Conservation (phyloP, 2,888 invertebrate genomes). For the Luffia ferchaultella region DNA sequence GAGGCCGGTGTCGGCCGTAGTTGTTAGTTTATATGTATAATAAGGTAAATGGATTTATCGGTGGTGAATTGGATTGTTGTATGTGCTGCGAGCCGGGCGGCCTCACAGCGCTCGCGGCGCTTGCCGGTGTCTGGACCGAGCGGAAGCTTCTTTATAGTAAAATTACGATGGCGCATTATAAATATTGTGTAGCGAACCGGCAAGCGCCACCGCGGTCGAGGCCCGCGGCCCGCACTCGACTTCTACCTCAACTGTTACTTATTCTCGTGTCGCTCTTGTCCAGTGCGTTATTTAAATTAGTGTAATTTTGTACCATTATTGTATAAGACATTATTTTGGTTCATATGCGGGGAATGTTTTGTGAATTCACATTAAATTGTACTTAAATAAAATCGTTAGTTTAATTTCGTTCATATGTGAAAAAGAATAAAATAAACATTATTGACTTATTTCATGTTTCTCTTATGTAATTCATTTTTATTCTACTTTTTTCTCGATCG, state of each 20-base stretch:
- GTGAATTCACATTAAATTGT: conserved; percentile 64
- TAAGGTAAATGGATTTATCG: conserved; percentile 25
- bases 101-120: conserved; percentile 23
- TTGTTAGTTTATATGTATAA: neutral
- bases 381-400: conserved; percentile 59
- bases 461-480: neutral
- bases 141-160: conserved; percentile 8
- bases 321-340: conserved; percentile 48
- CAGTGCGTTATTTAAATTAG: conserved; percentile 26
- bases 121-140: conserved; percentile 38
- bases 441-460: neutral
- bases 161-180: neutral
- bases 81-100: conserved; percentile 19
- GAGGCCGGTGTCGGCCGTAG: neutral
- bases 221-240: conserved; percentile 20
- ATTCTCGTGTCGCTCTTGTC: conserved; percentile 30
- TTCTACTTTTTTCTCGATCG: conserved; percentile 1
- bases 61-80: conserved; percentile 22
- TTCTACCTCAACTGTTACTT: conserved; percentile 51
- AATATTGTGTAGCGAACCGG: no score
- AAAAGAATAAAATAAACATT: neutral
- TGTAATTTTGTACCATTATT: conserved; percentile 61
- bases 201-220: neutral
- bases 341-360: conserved; percentile 61
- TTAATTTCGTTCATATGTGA: conserved; percentile 42